Base-by-base conservation (phyloP, 2,113 vertebrate genomes). In the Cynopterus brachyotis region DNA sequence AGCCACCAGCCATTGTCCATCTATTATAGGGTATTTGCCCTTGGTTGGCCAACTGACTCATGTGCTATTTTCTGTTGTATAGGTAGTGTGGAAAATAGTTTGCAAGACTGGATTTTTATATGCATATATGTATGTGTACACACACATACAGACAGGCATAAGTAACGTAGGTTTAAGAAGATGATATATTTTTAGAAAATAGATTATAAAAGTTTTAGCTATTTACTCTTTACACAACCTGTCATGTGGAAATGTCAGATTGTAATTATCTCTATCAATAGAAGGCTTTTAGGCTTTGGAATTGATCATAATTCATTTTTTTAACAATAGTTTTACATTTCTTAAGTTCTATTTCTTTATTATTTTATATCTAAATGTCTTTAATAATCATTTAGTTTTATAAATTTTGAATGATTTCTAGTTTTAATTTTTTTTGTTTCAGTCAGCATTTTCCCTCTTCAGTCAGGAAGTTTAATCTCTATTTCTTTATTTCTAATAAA, bases 131-230 rank as follows among this genome's bases (percentile, higher is more conserved):
- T 53, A 30, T 67, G 10, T n/a, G 30, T 50, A 72, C 19, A 45
- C 2, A 42, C 9, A 67, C 4, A 79, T n/a, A 8, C 19, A 32
- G 7, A 30, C 28, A 79, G 37, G 28, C 19, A 9, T 45, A 45
- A 76, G 24, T 78, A 76, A 45, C 47, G 20, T 22, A 83, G 13
- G n/a, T 42, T 79, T 78, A 78, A 66, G 75, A 73, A 67, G n/a
- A 26, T 88, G n/a, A 79, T 95, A 59, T 5, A 66, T 59, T 75
- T 93, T 93, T 62, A 81, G 67, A 90, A 93, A 50, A 73, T 45
- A 73, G 4, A 22, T 79, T 79, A 45, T 86, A 82, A 95, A 57
- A 17, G 15, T 91, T 91, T 75, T 57, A 89, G 80, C 24, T 55
- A 92, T 87, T 76, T 89, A 73, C 9, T 81, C 40, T 93, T 87